Base-by-base conservation (phyloP, 1,140 invertebrate species). In the Diorhabda sublineata region DNA sequence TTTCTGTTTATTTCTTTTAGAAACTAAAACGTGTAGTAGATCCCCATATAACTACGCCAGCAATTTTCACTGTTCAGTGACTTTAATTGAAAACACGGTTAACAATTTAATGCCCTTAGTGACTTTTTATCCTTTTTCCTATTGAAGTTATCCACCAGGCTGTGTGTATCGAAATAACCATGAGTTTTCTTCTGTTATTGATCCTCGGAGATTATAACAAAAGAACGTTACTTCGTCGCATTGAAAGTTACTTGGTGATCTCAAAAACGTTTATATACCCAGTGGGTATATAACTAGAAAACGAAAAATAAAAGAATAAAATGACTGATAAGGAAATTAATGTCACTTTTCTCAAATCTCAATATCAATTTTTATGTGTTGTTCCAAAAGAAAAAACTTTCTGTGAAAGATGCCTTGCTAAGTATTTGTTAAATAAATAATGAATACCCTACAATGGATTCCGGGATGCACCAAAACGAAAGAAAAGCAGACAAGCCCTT, bases 81-180 rank as follows among this genome's bases (percentile, higher is more conserved):
- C 57, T 61, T 71, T 70, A 66, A 66, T 70, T 70, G 65, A 61
- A 70, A 64, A 52, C 57, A 58, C 41, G 61, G 61, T 71, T 71
- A 57, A 65, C 64, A 65, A 57, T 65, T 65, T 65, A 57, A 65
- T 65, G 52, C 64, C 64, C 52, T 26, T 11, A 5, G 42, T 62
- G 11, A 42, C 44, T 62, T 42, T 11, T 9, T 62, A 52, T n/a
- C 4, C 47, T 52, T 26, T 26, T 26, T 26, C 26, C 26, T 26
- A 26, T 26, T 26, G 26, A 26, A 26, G 26, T 26, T 26, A 26
- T 26, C 26, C 26, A 52, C n/a, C 47, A 6, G n/a, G 47, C 47
- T 52, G 6, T 52, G n/a, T 52, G 61, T 62, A 62, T 62, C 61
- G 61, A 44, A 42, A 9, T 62, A 9, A 5, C 45, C 11, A 43